These are phyloP conservation scores for Thunnus maccoyii DNA, from an alignment of 2,113 vertebrate species.

Conservation along the genomic window DNA sequence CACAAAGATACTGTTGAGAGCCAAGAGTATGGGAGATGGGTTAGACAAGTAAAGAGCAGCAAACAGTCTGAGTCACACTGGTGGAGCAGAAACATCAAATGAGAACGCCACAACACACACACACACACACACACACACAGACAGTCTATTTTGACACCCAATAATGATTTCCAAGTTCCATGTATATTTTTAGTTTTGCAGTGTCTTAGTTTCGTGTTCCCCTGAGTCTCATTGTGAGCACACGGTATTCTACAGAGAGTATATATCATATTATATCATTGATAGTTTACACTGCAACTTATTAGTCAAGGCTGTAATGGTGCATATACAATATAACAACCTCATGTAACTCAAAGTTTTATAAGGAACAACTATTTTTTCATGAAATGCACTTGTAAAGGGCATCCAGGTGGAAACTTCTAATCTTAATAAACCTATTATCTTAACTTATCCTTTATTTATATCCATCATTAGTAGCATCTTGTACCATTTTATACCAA, in stretches of 20 bases:
- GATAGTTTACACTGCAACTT: background rate
- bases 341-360: too few relatives aligned
- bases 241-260: background rate
- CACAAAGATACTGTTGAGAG: conserved; percentile 59
- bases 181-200: background rate
- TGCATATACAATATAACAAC: background rate
- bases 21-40: conserved; percentile 35
- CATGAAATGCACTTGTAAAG: background rate
- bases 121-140: conserved; percentile 12
- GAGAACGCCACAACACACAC: conserved; percentile 26
- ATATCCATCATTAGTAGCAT: too few relatives aligned
- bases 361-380: background rate
- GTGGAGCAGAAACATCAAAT: conserved; percentile 63
- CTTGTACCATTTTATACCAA: too few relatives aligned
- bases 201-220: background rate
- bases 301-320: background rate
- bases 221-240: background rate
- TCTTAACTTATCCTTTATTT: too few relatives aligned
- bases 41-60: conserved; percentile 61
- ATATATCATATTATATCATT: background rate
- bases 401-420: too few relatives aligned
- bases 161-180: conserved; percentile 42
- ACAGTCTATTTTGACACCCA: conserved; percentile 50
- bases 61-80: conserved; percentile 65
- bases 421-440: too few relatives aligned